These are phyloP conservation scores for Bedellia somnulentella DNA, from an alignment of 2,888 invertebrate species.

Conservation along the genomic window DNA sequence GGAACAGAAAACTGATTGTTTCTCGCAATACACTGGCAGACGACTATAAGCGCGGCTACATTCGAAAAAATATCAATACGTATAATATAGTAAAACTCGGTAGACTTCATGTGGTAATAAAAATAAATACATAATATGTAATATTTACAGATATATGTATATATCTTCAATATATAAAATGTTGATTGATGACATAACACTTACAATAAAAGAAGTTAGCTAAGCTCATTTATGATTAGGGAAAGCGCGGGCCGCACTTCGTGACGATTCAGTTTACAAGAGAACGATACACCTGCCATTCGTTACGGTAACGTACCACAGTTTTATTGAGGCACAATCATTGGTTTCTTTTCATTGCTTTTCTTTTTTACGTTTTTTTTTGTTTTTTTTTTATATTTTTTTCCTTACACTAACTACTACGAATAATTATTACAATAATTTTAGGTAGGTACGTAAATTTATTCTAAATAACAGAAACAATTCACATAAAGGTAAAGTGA, in stretches of 20 bases:
- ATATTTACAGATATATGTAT: constrained; percentile 43
- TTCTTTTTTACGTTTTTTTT: constrained; percentile 22
- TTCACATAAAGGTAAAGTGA: constrained; percentile 55
- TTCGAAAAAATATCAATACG: constrained; percentile 1
- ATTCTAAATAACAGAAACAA: constrained; percentile 60
- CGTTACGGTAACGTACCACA: constrained; percentile 61
- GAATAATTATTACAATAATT: constrained; percentile 54
- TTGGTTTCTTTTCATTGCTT: constrained; percentile 50
- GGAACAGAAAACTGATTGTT: constrained; percentile 17
- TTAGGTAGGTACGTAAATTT: constrained; percentile 58
- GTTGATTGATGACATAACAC: constrained; percentile 59
- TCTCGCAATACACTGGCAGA: constrained; percentile 2
- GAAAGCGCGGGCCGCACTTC: constrained; percentile 32
- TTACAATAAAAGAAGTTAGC: constrained; percentile 58
- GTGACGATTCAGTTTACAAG: constrained; percentile 14
- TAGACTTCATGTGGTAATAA: constrained; percentile 53
- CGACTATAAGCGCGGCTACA: constrained; percentile 9
- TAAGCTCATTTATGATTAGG: constrained; percentile 60
- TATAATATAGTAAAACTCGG: constrained; percentile 21
- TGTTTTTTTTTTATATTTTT: constrained; percentile 16
- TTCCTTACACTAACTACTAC: constrained; percentile 36
- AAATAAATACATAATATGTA: constrained; percentile 48
- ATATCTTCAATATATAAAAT: constrained; percentile 41
- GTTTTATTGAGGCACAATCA: constrained; percentile 62
- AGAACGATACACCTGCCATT: constrained; percentile 52